A percentile compares a stretch with the other conserved stretches of the same genome.
phyloP scores from a whole-genome alignment of 1,140 invertebrate genomes.

The Drosophila ironensis region DNA sequence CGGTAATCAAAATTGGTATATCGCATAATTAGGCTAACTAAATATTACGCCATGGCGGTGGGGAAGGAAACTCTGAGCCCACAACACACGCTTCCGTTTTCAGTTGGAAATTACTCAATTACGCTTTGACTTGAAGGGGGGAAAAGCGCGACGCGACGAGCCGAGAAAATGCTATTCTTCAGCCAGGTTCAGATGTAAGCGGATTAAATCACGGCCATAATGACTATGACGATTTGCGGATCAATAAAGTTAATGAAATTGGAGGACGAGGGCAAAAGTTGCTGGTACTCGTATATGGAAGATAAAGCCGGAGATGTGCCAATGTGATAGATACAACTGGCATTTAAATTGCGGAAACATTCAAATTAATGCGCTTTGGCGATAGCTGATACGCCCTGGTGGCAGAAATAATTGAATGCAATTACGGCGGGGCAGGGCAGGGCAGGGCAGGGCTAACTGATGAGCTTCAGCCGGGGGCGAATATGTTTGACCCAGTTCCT shows the following conservation, averaged over 20 bases:
- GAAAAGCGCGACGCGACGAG: conserved; percentile 9
- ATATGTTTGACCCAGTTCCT: conserved; percentile 64
- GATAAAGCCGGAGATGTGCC: neutral
- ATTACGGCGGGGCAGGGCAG: conserved; percentile 43
- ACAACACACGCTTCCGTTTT: conserved; percentile 51
- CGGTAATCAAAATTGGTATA: conserved; percentile 63
- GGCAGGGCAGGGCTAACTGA: conserved; percentile 35
- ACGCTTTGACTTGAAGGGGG: conserved; percentile 68
- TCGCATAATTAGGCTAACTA: conserved; percentile 77
- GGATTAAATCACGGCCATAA: conserved; percentile 66
- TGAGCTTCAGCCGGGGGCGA: conserved; percentile 20
- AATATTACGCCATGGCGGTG: conserved; percentile 35
- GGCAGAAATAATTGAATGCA: conserved; percentile 63
- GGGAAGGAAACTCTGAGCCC: conserved; percentile 36
- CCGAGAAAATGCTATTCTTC: neutral
- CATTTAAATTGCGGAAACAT: conserved; percentile 68
- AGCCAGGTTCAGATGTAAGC: conserved; percentile 47
- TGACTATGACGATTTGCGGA: conserved; percentile 55
- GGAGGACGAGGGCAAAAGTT: neutral
- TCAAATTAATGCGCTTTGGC: conserved; percentile 46
- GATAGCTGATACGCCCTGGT: neutral
- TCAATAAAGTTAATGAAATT: conserved; percentile 73
- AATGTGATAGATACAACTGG: conserved; percentile 6
- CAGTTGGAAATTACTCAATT: conserved; percentile 70
- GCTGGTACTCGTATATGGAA: no score